These are phyloP conservation scores for Drosophila trapezifrons DNA, from an alignment of 1,140 invertebrate genomes.

Conservation along the genomic window DNA sequence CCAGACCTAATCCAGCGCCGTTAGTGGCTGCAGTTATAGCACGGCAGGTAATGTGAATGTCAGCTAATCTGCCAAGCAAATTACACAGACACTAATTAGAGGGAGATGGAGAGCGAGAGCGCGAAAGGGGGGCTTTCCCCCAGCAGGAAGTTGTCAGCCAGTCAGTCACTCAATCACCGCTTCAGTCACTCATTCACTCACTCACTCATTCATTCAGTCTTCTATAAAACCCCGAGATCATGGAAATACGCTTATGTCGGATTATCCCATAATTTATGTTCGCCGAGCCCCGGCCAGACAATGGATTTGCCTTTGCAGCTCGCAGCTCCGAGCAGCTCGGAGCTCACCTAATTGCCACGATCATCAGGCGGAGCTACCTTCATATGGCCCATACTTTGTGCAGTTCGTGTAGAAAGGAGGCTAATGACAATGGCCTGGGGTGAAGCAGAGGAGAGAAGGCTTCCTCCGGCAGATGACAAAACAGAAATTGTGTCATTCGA, in stretches of 20 bases:
- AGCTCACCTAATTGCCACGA: constrained; percentile 71
- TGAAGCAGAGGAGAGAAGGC: constrained; percentile 33
- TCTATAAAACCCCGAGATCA: constrained; percentile 50
- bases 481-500: constrained; percentile 80
- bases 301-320: constrained; percentile 55
- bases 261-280: constrained; percentile 82
- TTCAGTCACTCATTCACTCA: constrained; percentile 15
- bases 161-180: constrained; percentile 11
- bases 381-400: background rate
- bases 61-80: constrained; percentile 59
- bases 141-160: constrained; percentile 44
- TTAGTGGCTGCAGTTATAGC: background rate
- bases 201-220: constrained; percentile 16
- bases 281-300: constrained; percentile 56
- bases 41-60: constrained; percentile 57
- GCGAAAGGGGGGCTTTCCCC: background rate
- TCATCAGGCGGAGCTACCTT: constrained; percentile 47
- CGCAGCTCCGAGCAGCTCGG: background rate
- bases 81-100: constrained; percentile 43
- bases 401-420: constrained; percentile 41
- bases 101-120: background rate
- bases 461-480: constrained; percentile 71
- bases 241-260: constrained; percentile 81
- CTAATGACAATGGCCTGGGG: constrained; percentile 71
- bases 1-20: constrained; percentile 65